Evolutionary conservation across 2,797 vertebrate genomes (phyloP).

Genomic region (Garrulus glandarius): DNA sequence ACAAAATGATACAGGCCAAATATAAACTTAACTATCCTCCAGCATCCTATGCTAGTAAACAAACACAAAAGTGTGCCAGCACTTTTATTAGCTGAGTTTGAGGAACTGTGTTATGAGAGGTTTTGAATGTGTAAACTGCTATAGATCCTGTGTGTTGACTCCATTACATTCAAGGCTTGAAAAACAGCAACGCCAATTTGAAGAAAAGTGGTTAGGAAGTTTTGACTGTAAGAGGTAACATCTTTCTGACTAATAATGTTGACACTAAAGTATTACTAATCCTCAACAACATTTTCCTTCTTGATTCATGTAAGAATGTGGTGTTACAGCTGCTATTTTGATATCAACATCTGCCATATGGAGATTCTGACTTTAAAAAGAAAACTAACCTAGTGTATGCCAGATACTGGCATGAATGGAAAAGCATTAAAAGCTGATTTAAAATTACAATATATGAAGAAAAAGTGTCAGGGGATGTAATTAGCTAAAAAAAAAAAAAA

Average conservation of each 20-base stretch:
- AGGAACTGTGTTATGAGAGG: not conserved
- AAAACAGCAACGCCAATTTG: not conserved
- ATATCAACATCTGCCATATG: slow-evolving; percentile 45
- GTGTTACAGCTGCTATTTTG: slow-evolving; percentile 20
- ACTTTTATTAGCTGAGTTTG: not conserved
- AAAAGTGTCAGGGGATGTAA: not conserved
- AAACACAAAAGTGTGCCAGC: not conserved
- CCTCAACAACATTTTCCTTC: not conserved
- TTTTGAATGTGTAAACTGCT: not conserved
- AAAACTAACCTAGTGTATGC: not conserved
- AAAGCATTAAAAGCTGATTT: not conserved
- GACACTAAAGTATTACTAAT: not conserved
- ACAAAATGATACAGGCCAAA: not conserved
- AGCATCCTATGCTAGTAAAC: not conserved
- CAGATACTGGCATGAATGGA: not conserved
- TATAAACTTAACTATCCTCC: not conserved
- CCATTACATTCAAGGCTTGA: not conserved
- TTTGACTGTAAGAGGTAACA: not conserved
- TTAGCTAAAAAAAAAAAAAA: not conserved
- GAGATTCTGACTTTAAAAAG: slow-evolving; percentile 28
- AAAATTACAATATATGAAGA: not conserved
- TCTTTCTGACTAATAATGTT: not conserved
- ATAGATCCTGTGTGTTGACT: not conserved
- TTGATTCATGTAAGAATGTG: slow-evolving; percentile 12
- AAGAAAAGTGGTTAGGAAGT: not conserved